Percentiles rank a stretch among this genome's conserved stretches.
Evolutionary conservation across 2,113 vertebrate species (phyloP).

Genomic region (Amphilophus citrinellus): DNA sequence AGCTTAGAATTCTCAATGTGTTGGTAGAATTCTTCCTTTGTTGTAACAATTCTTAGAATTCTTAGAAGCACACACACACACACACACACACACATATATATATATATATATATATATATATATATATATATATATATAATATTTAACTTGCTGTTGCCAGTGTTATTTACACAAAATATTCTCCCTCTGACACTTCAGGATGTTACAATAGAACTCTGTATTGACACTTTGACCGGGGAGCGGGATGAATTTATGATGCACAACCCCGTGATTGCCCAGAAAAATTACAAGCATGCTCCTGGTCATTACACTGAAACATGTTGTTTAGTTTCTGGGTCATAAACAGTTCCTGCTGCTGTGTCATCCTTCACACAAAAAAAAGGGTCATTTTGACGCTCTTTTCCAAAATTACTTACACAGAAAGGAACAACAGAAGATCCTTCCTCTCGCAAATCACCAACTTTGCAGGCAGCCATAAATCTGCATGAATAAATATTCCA

Average conservation of each 20-base stretch:
- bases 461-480: background rate
- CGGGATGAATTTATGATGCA: background rate
- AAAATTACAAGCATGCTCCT: background rate
- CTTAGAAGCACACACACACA: no score
- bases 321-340: constrained; percentile 3
- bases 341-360: background rate
- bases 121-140: no score
- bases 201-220: background rate
- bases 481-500: background rate
- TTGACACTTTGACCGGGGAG: background rate
- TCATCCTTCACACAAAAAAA: background rate
- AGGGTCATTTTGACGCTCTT: background rate
- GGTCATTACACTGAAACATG: background rate
- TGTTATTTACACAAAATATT: background rate
- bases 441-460: constrained; percentile 13
- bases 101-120: no score
- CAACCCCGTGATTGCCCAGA: background rate
- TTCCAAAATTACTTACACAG: constrained; percentile 11
- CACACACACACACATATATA: no score
- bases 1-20: no score
- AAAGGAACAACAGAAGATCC: constrained; percentile 11
- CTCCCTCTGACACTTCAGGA: background rate
- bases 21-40: no score
- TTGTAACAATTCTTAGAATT: no score
- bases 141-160: background rate